Conservation (phyloP, 2,113 vertebrate genomes). For the Poeciliopsis turrubarensis region DNA sequence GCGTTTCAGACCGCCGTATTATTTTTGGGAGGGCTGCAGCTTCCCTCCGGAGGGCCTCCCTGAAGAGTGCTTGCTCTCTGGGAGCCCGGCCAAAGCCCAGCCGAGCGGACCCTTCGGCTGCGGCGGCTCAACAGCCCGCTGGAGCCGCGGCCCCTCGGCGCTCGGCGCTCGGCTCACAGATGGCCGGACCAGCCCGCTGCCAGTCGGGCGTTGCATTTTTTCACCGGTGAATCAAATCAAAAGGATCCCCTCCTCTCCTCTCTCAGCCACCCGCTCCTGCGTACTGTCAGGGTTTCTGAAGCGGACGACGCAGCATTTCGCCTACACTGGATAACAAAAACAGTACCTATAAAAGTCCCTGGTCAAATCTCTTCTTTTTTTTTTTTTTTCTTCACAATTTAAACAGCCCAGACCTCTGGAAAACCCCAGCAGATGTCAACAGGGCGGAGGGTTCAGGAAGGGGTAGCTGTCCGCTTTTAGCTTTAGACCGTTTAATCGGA, state of each 20-base stretch:
- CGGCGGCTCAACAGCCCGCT: conserved; percentile 37
- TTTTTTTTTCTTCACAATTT: conserved; percentile 35
- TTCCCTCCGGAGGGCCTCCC: conserved; percentile 80
- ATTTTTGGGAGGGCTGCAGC: conserved; percentile 78
- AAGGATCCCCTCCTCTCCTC: conserved; percentile 28
- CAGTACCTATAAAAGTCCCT: conserved; percentile 33
- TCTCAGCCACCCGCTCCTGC: conserved; percentile 10
- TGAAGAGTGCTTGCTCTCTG: conserved; percentile 75
- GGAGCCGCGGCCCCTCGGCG: conserved; percentile 54
- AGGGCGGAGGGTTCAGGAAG: conserved; percentile 61
- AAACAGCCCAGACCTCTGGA: conserved; percentile 48
- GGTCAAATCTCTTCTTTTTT: conserved; percentile 20
- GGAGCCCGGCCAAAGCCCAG: conserved; percentile 72
- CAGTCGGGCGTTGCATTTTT: conserved; percentile 47
- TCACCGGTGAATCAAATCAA: conserved; percentile 53
- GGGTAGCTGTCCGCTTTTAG: conserved; percentile 62
- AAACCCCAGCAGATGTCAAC: conserved; percentile 68
- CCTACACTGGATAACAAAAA: conserved; percentile 19
- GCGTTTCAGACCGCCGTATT: conserved; percentile 71
- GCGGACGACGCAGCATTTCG: neutral
- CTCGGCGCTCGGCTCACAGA: conserved; percentile 53
- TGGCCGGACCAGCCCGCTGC: conserved; percentile 51
- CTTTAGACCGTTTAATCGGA: conserved; percentile 55
- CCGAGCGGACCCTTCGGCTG: conserved; percentile 50
- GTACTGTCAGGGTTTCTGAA: conserved; percentile 10